These are phyloP conservation scores for Hoplostethus atlanticus DNA, from an alignment of 2,797 vertebrate genomes.

Conservation along the genomic window DNA sequence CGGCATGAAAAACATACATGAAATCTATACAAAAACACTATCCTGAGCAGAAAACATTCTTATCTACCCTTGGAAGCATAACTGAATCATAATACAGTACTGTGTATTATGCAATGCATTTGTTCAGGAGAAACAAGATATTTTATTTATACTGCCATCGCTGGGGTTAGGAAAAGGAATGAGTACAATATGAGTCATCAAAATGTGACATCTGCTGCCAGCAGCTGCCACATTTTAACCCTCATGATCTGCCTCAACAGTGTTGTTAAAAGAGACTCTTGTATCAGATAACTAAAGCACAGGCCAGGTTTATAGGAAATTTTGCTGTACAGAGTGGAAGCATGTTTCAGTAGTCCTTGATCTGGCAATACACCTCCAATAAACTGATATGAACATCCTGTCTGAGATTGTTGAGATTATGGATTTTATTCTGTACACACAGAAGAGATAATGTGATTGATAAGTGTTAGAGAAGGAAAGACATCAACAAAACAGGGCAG, in stretches of 20 bases:
- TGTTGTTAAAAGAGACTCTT: no score
- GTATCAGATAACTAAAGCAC: no score
- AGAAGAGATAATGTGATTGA: not conserved
- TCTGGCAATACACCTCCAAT: no score
- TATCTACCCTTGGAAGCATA: not conserved
- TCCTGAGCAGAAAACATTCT: not conserved
- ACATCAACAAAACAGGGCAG: not conserved
- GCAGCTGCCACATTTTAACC: no score
- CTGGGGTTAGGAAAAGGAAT: not conserved
- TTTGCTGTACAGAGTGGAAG: no score
- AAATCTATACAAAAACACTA: conserved; percentile 19
- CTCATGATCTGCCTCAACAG: no score
- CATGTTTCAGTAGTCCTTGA: no score
- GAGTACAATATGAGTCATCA: not conserved
- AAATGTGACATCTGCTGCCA: no score
- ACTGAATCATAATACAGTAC: no score
- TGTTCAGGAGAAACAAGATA: not conserved
- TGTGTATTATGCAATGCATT: not conserved
- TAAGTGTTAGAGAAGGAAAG: not conserved
- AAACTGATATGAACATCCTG: no score
- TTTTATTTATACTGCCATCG: not conserved
- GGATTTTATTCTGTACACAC: not conserved
- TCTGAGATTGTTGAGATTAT: no score
- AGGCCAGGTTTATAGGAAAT: no score
- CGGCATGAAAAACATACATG: not conserved